phyloP scores from a whole-genome alignment of 2,797 vertebrate species.

The Amblyraja radiata region DNA sequence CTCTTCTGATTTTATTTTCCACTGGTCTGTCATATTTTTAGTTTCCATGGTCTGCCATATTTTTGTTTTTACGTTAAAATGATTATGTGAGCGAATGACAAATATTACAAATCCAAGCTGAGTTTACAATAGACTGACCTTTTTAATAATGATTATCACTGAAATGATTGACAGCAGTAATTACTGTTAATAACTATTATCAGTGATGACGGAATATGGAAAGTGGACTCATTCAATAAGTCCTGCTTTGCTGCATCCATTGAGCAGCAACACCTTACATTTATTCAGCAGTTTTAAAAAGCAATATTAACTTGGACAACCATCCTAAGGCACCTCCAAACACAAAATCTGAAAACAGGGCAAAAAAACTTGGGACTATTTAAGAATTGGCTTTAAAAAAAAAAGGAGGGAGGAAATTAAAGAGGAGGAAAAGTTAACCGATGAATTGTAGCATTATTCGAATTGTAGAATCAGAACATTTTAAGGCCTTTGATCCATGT shows the following conservation, averaged over 20 bases:
- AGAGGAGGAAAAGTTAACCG: too few species aligned
- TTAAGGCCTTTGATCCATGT: too few species aligned
- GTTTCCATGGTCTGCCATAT: neutral
- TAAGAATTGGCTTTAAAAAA: too few species aligned
- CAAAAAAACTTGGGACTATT: too few species aligned
- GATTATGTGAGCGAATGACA: neutral
- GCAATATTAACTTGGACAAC: too few species aligned
- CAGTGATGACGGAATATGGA: neutral
- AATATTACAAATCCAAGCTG: neutral
- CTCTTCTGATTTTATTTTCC: neutral
- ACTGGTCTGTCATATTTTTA: neutral
- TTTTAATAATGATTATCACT: neutral
- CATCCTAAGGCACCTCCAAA: too few species aligned
- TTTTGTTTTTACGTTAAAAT: neutral
- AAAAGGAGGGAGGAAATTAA: too few species aligned
- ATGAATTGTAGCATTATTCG: too few species aligned
- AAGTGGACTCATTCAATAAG: neutral
- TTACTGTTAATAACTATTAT: neutral
- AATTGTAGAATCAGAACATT: too few species aligned
- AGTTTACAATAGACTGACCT: neutral
- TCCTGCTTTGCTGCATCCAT: neutral
- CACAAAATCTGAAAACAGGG: too few species aligned
- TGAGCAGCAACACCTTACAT: neutral
- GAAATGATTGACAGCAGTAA: neutral
- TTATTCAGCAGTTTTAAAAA: too few species aligned